Evolutionary conservation across 1,140 invertebrate species (phyloP).

Genomic region (Drosophila navojoa): DNA sequence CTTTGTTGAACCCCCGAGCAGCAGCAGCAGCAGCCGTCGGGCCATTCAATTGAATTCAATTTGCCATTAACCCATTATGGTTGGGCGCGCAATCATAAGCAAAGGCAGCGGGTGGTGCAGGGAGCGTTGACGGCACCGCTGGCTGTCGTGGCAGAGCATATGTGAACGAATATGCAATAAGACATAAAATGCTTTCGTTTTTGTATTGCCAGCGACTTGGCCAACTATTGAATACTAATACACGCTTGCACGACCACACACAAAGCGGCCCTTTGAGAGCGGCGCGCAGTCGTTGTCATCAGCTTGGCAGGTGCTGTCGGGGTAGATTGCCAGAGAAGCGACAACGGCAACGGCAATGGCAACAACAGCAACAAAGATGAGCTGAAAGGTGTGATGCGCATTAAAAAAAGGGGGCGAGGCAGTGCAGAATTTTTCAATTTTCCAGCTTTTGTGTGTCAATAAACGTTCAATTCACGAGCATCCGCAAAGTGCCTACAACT

Average conservation of each 20-base stretch:
- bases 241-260: constrained; percentile 55
- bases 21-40: constrained; percentile 9
- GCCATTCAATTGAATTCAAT: constrained; percentile 75
- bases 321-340: constrained; percentile 50
- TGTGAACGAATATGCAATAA: constrained; percentile 72
- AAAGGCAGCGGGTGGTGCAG: constrained; percentile 12
- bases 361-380: constrained; percentile 40
- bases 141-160: constrained; percentile 24
- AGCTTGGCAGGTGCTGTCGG: constrained; percentile 26
- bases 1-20: constrained; percentile 5
- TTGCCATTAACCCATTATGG: constrained; percentile 82
- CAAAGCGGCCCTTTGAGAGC: constrained; percentile 71
- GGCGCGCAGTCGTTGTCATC: constrained; percentile 41
- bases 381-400: constrained; percentile 59
- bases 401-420: constrained; percentile 47
- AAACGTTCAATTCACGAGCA: constrained; percentile 78
- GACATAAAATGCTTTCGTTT: constrained; percentile 61
- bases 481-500: constrained; percentile 77
- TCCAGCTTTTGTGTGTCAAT: constrained; percentile 79
- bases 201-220: constrained; percentile 35
- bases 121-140: not conserved
- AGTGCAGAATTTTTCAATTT: constrained; percentile 78
- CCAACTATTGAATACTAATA: constrained; percentile 77
- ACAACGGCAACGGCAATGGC: constrained; percentile 38
- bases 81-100: constrained; percentile 73